Evolutionary conservation across 2,888 invertebrate genomes (phyloP).

Genomic region (Scaptomyza parva): DNA sequence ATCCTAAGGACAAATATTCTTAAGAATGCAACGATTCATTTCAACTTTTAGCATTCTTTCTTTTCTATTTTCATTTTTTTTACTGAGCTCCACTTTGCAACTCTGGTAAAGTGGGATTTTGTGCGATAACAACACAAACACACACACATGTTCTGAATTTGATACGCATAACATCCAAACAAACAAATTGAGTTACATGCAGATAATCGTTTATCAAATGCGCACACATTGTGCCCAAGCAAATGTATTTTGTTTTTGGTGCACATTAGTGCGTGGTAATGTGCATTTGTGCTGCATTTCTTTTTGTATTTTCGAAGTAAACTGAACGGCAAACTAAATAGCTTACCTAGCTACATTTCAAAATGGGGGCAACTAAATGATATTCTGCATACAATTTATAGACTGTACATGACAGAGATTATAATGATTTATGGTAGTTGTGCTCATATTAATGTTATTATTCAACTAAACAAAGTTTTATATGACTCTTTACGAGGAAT

Average conservation of each 20-base stretch:
- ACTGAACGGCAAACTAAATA: neutral
- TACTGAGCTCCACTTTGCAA: constrained; percentile 20
- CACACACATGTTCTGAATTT: constrained; percentile 45
- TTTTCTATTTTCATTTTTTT: constrained; percentile 22
- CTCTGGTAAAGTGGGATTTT: constrained; percentile 19
- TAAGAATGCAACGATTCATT: constrained; percentile 27
- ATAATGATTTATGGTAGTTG: neutral
- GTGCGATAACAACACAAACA: constrained; percentile 11
- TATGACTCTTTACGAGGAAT: neutral
- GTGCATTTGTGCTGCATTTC: neutral
- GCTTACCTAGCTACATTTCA: neutral
- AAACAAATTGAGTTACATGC: constrained; percentile 78
- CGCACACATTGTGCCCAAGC: constrained; percentile 28
- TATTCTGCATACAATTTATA: neutral
- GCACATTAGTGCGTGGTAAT: constrained; percentile 21
- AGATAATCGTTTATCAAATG: constrained; percentile 77
- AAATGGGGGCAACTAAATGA: neutral
- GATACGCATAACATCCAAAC: constrained; percentile 53
- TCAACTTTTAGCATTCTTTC: constrained; percentile 30
- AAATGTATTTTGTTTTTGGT: constrained; percentile 43
- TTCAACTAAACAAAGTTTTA: neutral
- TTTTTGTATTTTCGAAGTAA: neutral
- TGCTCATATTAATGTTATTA: neutral
- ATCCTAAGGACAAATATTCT: constrained; percentile 58
- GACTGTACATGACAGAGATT: neutral